Evolutionary conservation across 2,113 vertebrate genomes (phyloP), one percentile per base, ranked within the genome.

Genomic region (Ochotona princeps): DNA sequence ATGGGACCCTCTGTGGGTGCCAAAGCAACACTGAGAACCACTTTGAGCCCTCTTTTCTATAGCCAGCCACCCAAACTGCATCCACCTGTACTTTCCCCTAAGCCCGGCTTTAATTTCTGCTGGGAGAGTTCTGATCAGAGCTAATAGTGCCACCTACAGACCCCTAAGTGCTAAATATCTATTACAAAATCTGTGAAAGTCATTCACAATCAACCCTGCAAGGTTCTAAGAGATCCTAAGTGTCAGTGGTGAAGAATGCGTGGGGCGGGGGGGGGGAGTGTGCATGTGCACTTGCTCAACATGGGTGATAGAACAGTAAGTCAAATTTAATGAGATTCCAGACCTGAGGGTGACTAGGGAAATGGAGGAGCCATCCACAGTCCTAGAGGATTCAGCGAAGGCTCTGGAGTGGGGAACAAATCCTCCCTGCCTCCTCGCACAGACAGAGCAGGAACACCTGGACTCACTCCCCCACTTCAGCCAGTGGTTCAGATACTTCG

Each of bases 101-200:
- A 70, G 23, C 47, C 32, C 17, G 26, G 26, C 26, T 97, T 67
- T 20, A 90, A 89, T 87, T 94, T 57, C 79, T 73, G 51, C 30
- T 51, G 25, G 5, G 14, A 93, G 65, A 70, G 38, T 47, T 73
- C 32, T 97, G 97, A 79, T 90, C 87, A 97, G 96, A 97, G 95
- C 86, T 91, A 97, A 98, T 93, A 98, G 94, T 97, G 98, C 97
- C 98, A 98, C 96, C 98, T 98, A 96, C 96, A 97, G 98, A 95
- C 91, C 83, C 4, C 83, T 91, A 5, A 60, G 65, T 89, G 87
- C 49, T 83, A 95, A 92, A 49, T 80, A 66, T 67, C 60, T 87
- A 89, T 28, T 76, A 32, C 54, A 87, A 94, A 86, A 83, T 66
- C 32, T 65, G 25, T 90, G 47, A 83, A 86, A 89, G 20, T 47